Evolutionary conservation across 2,797 vertebrate genomes (phyloP), one percentile per base, ranked within the genome.

Genomic region (Danio kyathit): DNA sequence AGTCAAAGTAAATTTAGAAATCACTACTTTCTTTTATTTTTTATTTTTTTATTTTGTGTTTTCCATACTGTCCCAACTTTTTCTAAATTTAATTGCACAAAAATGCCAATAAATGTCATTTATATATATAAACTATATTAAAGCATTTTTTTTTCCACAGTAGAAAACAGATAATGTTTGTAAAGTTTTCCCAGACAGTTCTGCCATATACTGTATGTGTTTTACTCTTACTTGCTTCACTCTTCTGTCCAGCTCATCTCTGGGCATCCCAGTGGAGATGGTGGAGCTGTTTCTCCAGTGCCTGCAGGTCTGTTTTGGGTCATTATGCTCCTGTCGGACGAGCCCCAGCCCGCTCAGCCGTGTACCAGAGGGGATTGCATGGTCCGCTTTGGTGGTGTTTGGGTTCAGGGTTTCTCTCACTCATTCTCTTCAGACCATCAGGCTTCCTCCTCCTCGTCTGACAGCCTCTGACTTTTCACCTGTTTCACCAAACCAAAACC

Each of bases 401-500:
- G 52, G 29, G 74, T 44, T 64, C 40, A 65, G 61, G 60, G n/a
- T 54, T 48, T n/a, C 12, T 17, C 60, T 76, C 29, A 49, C 46
- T 76, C 29, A 14, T 19, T 44, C 38, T 8, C 67, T 29, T 10
- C 29, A 1, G 67, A 54, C 38, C 59, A 29, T 40, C 59, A 51
- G 19, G n/a, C 44, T 65, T 51, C 19, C 74, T 49, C 59, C 44
- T 76, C 60, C 74, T 9, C 4, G 10, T 40, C 54, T 49, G 29
- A 65, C 60, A 54, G 38, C 2, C 14, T 54, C 17, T 46, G 0
- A 61, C 43, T 44, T 61, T 60, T 63, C 57, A 38, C 17, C 73
- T 75, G 1, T 29, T 29, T 29, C 29, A 29, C 29, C 29, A 29
- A 38, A 57, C 40, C 43, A 0, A 44, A 9, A n/a, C 21, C 0